Evolutionary conservation across 2,797 vertebrate genomes (phyloP).

Genomic region (Fistularia commersonii): DNA sequence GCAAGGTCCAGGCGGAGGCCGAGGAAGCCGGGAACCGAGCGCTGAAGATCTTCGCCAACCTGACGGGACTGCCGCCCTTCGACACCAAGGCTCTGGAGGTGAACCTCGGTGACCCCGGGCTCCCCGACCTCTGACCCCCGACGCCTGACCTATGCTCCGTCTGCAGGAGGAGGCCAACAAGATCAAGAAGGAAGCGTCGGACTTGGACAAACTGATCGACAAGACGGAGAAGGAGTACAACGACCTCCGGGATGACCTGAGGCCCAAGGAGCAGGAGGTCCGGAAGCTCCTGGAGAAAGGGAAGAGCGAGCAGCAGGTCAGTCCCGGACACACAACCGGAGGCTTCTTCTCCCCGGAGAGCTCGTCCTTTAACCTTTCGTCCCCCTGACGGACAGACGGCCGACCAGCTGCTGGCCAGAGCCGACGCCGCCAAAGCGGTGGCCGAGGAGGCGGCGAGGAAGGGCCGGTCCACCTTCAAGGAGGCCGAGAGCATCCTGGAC

Average conservation of each 20-base stretch:
- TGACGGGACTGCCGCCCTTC: conserved; percentile 82
- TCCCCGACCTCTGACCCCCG: background rate
- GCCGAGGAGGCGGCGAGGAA: conserved; percentile 93
- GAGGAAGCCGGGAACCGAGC: conserved; percentile 86
- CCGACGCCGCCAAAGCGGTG: conserved; percentile 91
- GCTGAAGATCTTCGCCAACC: conserved; percentile 89
- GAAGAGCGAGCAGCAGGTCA: conserved; percentile 92
- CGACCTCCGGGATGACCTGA: conserved; percentile 90
- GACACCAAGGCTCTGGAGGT: conserved; percentile 87
- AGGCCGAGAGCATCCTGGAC: conserved; percentile 88
- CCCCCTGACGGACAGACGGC: conserved; percentile 78
- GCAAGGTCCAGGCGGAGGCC: conserved; percentile 84
- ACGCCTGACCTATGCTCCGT: background rate
- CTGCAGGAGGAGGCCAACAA: conserved; percentile 86
- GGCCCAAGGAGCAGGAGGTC: conserved; percentile 87
- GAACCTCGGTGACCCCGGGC: background rate
- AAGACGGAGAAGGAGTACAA: conserved; percentile 90
- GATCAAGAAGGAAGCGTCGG: conserved; percentile 90
- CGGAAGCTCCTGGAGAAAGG: conserved; percentile 93
- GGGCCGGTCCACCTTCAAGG: conserved; percentile 84
- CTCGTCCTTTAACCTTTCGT: too few species aligned
- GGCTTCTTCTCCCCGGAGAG: background rate
- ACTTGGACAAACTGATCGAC: conserved; percentile 88
- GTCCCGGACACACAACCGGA: background rate
- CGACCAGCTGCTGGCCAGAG: conserved; percentile 92